Evolutionary conservation across 1,140 invertebrate species (phyloP).

Genomic region (Macrobrachium nipponense): DNA sequence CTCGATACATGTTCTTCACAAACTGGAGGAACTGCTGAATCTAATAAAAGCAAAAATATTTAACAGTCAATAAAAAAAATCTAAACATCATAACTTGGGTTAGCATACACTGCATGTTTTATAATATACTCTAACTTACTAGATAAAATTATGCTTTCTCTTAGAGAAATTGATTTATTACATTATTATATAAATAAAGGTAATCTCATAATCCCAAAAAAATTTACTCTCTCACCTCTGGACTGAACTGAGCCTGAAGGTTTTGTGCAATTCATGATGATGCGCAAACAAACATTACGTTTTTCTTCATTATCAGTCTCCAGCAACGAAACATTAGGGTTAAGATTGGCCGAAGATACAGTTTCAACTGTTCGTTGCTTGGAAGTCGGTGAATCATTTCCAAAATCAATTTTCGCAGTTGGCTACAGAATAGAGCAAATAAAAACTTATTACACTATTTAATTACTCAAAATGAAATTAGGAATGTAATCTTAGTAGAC

Average conservation of each 20-base stretch:
- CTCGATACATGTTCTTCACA: constrained; percentile 93
- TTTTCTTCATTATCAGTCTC: constrained; percentile 97
- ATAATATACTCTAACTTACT: too few relatives aligned
- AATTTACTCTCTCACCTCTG: constrained; percentile 76
- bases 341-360: constrained; percentile 88
- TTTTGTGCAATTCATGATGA: constrained; percentile 96
- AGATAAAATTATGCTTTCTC: too few relatives aligned
- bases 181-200: too few relatives aligned
- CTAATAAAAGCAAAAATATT: constrained; percentile 69
- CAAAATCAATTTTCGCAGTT: constrained; percentile 89
- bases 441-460: background rate
- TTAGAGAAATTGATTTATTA: too few relatives aligned
- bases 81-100: background rate
- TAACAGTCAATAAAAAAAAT: background rate
- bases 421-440: constrained; percentile 68
- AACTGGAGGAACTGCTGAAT: constrained; percentile 93
- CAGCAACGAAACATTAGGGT: constrained; percentile 90
- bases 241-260: constrained; percentile 87
- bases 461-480: too few relatives aligned
- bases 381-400: constrained; percentile 97
- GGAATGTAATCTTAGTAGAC: too few relatives aligned
- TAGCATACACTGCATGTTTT: background rate
- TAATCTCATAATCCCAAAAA: background rate
- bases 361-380: constrained; percentile 87
- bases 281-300: constrained; percentile 93